These are phyloP conservation scores for Berghia stephanieae DNA, from an alignment of 1,140 invertebrate species.

Conservation along the genomic window DNA sequence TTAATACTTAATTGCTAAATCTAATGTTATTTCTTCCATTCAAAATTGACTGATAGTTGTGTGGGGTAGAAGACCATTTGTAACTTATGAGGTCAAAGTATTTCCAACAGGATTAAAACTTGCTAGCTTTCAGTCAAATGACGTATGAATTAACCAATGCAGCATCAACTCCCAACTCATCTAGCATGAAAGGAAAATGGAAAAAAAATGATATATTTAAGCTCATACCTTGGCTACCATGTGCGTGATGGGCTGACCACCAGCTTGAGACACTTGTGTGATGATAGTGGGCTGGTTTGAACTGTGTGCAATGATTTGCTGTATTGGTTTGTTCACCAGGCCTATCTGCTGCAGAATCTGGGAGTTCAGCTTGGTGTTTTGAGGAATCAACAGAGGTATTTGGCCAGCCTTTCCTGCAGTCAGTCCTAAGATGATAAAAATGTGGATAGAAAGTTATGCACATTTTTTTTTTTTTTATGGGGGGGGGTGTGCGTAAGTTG, in stretches of 20 bases:
- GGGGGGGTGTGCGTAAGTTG: not conserved
- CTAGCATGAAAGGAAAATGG: too few species aligned
- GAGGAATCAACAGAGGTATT: constrained; percentile 36
- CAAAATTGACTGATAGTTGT: too few species aligned
- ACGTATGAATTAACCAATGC: too few species aligned
- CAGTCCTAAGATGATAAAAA: not conserved
- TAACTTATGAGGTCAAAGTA: too few species aligned
- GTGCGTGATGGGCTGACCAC: constrained; percentile 40
- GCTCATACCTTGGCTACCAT: constrained; percentile 36
- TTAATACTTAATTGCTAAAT: too few species aligned
- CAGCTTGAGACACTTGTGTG: constrained; percentile 46
- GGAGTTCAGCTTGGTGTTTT: constrained; percentile 38
- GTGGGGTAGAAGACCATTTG: too few species aligned
- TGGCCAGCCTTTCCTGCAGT: constrained; percentile 29
- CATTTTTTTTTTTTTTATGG: too few species aligned
- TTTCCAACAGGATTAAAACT: too few species aligned
- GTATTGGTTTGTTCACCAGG: constrained; percentile 41
- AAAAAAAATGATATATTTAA: too few species aligned
- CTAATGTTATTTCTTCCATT: too few species aligned
- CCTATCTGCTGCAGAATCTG: constrained; percentile 58
- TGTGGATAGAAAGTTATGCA: not conserved
- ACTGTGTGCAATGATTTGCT: constrained; percentile 44
- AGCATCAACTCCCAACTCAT: too few species aligned
- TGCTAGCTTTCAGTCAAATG: too few species aligned
- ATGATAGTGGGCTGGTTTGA: constrained; percentile 60